phyloP scores from a whole-genome alignment of 37 sponge, comb jelly and placozoan species.

The Axinella damicornis region DNA sequence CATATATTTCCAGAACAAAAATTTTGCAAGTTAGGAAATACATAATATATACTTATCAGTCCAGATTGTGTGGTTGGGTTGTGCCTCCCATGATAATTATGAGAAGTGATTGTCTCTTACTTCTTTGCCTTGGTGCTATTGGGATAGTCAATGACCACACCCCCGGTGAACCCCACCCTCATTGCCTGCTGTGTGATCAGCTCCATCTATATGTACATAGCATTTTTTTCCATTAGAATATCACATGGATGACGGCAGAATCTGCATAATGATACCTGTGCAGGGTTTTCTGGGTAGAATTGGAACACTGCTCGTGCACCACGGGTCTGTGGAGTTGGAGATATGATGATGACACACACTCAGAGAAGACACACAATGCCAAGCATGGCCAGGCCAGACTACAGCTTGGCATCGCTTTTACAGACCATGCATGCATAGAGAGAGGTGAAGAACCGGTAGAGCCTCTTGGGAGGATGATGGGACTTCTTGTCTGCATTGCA shows the following conservation, averaged over 20 bases:
- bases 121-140: constrained; percentile 99
- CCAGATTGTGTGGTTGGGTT: background rate
- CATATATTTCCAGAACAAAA: too few species aligned
- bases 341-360: constrained; percentile 19
- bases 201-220: constrained; percentile 80
- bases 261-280: constrained; percentile 50
- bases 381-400: too few species aligned
- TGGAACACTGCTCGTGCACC: constrained; percentile 98
- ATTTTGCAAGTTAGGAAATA: background rate
- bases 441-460: constrained; percentile 89
- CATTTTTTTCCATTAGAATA: background rate
- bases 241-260: background rate
- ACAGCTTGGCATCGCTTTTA: too few species aligned
- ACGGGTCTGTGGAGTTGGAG: constrained; percentile 65
- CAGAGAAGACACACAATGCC: background rate
- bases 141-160: constrained; percentile 97
- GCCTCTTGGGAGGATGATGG: constrained; percentile 88
- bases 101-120: too few species aligned
- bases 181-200: constrained; percentile 95
- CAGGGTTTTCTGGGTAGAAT: constrained; percentile 98
- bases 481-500: constrained; percentile 97
- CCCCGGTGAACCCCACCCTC: constrained; percentile 98
- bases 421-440: constrained; percentile 92
- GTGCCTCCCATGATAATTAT: background rate
- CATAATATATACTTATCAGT: background rate